Conservation (phyloP, 2,113 vertebrate species). For the Leucopternis melanops region DNA sequence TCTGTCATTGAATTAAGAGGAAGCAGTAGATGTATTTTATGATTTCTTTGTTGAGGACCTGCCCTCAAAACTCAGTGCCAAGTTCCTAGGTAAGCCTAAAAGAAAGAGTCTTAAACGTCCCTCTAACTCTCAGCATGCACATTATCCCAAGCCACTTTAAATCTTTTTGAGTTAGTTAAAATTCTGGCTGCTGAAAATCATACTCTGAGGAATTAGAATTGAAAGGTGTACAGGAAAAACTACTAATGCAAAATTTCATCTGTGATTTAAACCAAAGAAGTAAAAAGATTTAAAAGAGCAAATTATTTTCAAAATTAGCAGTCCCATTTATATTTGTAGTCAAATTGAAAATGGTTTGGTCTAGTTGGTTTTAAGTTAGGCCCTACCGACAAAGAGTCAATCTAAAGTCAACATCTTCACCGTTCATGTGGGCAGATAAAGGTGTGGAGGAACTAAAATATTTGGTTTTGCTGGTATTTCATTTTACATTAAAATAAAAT, state of each 20-base stretch:
- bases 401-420: not conserved
- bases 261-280: not conserved
- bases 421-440: accelerated
- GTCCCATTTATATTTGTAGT: not conserved
- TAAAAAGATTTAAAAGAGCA: not conserved
- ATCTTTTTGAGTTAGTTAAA: not conserved
- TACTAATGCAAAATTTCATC: not conserved
- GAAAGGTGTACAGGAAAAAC: not conserved
- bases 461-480: not conserved
- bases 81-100: not conserved
- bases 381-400: not conserved
- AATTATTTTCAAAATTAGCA: not conserved
- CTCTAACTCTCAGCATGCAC: not conserved
- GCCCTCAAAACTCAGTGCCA: not conserved
- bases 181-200: not conserved
- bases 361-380: not conserved
- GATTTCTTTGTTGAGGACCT: not conserved
- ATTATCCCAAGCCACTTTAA: not conserved
- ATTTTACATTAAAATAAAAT: not conserved
- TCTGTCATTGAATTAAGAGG: constrained; percentile 28
- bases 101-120: not conserved
- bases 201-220: not conserved
- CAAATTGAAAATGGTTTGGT: not conserved
- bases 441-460: not conserved
- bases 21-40: not conserved